These are phyloP conservation scores for Toxotes chatareus DNA, from an alignment of 2,113 vertebrate genomes.

Conservation along the genomic window DNA sequence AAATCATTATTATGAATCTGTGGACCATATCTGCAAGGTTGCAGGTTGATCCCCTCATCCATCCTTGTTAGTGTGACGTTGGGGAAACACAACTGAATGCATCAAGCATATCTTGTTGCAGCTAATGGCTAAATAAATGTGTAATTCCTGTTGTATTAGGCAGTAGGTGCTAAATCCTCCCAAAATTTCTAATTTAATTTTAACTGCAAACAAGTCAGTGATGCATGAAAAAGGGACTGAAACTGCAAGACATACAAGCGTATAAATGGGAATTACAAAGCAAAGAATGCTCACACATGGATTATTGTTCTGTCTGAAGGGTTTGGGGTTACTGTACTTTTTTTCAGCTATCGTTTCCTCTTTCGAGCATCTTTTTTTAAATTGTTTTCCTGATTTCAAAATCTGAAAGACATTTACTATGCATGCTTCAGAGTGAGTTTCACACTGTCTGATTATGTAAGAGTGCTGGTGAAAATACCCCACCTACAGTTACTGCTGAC, in stretches of 20 bases:
- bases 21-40: slow-evolving; percentile 47
- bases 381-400: neutral
- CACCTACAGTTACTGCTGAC: slow-evolving; percentile 8
- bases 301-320: no score
- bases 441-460: slow-evolving; percentile 8
- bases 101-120: neutral
- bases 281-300: no score
- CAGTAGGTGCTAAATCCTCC: neutral
- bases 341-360: no score
- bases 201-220: neutral
- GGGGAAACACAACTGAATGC: neutral
- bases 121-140: neutral
- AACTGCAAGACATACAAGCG: no score
- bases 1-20: slow-evolving; percentile 35
- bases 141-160: no score
- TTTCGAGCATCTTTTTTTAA: neutral
- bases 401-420: neutral
- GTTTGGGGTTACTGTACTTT: no score
- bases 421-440: slow-evolving; percentile 8
- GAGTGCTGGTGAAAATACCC: neutral
- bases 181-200: neutral
- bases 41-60: slow-evolving; percentile 46
- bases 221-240: neutral
- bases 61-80: slow-evolving; percentile 35
- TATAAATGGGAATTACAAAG: no score